Conservation (phyloP, 2,797 vertebrate species). For the Cryptoblepharus egeriae region DNA sequence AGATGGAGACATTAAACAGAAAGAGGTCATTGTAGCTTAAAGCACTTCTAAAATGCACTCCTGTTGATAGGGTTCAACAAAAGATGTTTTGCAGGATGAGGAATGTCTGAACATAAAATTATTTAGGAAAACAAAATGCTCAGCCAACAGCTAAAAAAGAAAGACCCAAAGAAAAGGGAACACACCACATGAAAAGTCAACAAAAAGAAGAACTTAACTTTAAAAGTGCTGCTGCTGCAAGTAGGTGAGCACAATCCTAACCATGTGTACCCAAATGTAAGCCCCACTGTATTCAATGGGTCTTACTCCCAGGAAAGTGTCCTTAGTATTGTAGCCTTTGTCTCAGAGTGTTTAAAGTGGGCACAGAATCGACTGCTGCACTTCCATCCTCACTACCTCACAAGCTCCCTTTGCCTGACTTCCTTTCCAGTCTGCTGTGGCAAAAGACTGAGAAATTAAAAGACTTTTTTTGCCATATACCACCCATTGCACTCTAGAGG, state of each 20-base stretch:
- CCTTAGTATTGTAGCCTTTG: too few species aligned
- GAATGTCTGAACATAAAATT: neutral
- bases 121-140: rapidly evolving
- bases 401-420: neutral
- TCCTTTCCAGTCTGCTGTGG: neutral
- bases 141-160: neutral
- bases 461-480: neutral
- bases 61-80: neutral
- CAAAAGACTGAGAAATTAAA: neutral
- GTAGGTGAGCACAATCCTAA: too few species aligned
- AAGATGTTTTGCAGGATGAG: neutral
- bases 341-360: too few species aligned
- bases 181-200: neutral
- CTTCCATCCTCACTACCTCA: neutral
- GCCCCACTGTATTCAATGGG: too few species aligned
- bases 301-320: too few species aligned
- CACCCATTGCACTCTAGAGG: neutral
- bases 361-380: neutral
- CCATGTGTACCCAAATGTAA: too few species aligned
- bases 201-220: neutral
- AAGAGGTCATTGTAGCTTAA: neutral
- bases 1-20: slow-evolving; percentile 58
- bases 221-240: slow-evolving; percentile 9
- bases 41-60: neutral
- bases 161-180: neutral